These are phyloP conservation scores for Trichopoda pennipes DNA, from an alignment of 2,888 invertebrate genomes.

Conservation along the genomic window DNA sequence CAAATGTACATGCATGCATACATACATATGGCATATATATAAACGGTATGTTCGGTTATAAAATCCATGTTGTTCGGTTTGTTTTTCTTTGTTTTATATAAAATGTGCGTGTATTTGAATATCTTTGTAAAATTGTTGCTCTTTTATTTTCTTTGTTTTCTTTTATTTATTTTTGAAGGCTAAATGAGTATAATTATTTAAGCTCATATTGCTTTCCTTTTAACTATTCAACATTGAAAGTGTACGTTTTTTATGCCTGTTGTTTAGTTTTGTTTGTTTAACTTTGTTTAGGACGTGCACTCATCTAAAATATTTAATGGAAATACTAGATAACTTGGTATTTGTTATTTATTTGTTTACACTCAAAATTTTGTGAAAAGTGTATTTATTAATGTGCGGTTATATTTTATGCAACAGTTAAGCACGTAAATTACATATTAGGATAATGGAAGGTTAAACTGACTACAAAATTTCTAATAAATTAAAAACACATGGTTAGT, in stretches of 20 bases:
- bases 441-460: not conserved
- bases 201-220: slow-evolving; percentile 5
- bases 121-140: slow-evolving; percentile 47
- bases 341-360: too few species aligned
- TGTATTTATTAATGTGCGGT: too few species aligned
- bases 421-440: slow-evolving; percentile 14
- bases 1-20: not conserved
- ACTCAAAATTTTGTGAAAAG: too few species aligned
- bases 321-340: too few species aligned
- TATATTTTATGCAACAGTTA: slow-evolving; percentile 11
- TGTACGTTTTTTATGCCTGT: not conserved
- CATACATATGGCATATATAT: not conserved
- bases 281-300: not conserved
- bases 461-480: too few species aligned
- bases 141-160: not conserved
- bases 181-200: slow-evolving; percentile 5
- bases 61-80: slow-evolving; percentile 15
- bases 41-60: slow-evolving; percentile 32
- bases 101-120: not conserved
- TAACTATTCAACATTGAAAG: slow-evolving; percentile 11
- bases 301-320: too few species aligned
- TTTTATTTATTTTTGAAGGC: slow-evolving; percentile 1
- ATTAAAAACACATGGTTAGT: too few species aligned
- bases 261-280: not conserved
- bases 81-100: not conserved